These are phyloP conservation scores for Liopterus haemorrhoidalis DNA, from an alignment of 2,888 invertebrate genomes.

Conservation along the genomic window DNA sequence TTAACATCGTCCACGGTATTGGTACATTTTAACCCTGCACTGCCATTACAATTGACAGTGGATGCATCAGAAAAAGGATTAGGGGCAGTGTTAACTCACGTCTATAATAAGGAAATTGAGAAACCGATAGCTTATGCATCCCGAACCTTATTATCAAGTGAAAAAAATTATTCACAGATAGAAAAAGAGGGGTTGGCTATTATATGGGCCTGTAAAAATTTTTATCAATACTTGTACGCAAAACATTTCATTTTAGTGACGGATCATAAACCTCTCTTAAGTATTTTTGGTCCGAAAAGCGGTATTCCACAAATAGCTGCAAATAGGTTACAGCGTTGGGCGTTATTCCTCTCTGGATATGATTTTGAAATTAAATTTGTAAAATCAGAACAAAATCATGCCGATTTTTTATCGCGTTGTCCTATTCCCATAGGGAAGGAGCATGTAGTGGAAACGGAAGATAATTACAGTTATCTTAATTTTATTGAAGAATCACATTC, in stretches of 20 bases:
- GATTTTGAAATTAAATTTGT: constrained; percentile 24
- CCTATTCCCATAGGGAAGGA: constrained; percentile 2
- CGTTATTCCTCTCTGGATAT: constrained; percentile 25
- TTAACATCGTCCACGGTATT: neutral
- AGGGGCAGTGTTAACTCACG: neutral
- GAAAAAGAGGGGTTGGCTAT: constrained; percentile 26
- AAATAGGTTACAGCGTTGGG: constrained; percentile 25
- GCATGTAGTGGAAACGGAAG: neutral
- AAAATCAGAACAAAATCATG: constrained; percentile 26
- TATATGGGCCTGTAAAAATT: constrained; percentile 14
- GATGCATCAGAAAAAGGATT: constrained; percentile 4
- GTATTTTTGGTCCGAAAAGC: constrained; percentile 12
- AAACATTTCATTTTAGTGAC: constrained; percentile 1
- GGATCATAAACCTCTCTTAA: constrained; percentile 15
- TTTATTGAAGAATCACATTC: neutral
- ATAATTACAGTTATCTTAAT: neutral
- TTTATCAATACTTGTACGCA: constrained; percentile 10
- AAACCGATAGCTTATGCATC: constrained; percentile 30
- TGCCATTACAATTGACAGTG: constrained; percentile 21
- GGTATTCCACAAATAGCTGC: constrained; percentile 7
- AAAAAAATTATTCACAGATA: constrained; percentile 26
- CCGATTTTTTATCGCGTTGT: constrained; percentile 22
- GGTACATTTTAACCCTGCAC: constrained; percentile 1
- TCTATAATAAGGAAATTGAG: constrained; percentile 24
- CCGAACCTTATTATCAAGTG: constrained; percentile 22